These are phyloP conservation scores for Beris morrisii DNA, from an alignment of 2,888 invertebrate species.

Conservation along the genomic window DNA sequence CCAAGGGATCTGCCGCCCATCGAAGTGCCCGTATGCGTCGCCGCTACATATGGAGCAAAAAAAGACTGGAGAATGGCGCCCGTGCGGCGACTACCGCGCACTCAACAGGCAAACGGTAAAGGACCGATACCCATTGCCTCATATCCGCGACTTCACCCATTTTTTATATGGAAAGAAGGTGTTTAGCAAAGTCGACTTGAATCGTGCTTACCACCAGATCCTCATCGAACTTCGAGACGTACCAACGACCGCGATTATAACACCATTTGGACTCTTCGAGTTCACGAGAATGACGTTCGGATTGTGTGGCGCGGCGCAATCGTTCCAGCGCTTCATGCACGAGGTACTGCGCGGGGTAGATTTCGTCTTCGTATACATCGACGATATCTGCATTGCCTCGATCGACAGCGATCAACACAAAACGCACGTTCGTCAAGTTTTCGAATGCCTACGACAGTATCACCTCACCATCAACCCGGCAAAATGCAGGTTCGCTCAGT, in stretches of 20 bases:
- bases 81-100: slow-evolving; percentile 43
- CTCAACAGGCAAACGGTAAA: background rate
- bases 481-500: slow-evolving; percentile 35
- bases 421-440: slow-evolving; percentile 37
- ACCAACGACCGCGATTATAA: slow-evolving; percentile 40
- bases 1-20: slow-evolving; percentile 51
- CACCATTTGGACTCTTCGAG: slow-evolving; percentile 48
- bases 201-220: slow-evolving; percentile 1
- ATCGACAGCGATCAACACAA: slow-evolving; percentile 36
- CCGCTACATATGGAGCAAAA: slow-evolving; percentile 45
- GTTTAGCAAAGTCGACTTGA: background rate
- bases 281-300: slow-evolving; percentile 46
- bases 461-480: slow-evolving; percentile 40
- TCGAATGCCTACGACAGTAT: slow-evolving; percentile 37
- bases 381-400: slow-evolving; percentile 43
- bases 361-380: slow-evolving; percentile 40
- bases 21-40: slow-evolving; percentile 49
- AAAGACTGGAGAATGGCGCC: slow-evolving; percentile 40
- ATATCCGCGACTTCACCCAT: slow-evolving; percentile 20
- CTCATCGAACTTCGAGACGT: slow-evolving; percentile 3
- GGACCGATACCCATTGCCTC: background rate
- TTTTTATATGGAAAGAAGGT: background rate
- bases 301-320: slow-evolving; percentile 46
- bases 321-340: slow-evolving; percentile 48
- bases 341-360: slow-evolving; percentile 40